Conservation (phyloP, 2,888 invertebrate genomes). For the Luperina testacea region DNA sequence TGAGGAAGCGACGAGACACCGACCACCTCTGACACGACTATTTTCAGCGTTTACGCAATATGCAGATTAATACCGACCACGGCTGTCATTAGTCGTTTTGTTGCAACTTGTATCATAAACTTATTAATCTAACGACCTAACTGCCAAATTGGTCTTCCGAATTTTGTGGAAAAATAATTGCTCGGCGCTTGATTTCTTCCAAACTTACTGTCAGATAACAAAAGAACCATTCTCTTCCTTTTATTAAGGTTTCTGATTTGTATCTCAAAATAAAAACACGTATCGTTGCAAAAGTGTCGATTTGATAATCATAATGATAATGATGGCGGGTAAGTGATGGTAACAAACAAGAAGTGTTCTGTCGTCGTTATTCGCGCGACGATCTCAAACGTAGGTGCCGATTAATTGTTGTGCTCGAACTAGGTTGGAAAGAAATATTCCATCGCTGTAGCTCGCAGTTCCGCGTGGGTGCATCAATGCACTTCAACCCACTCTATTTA, state of each 20-base stretch:
- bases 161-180: not conserved
- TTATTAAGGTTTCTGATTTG: constrained; percentile 6
- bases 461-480: constrained; percentile 79
- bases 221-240: not conserved
- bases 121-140: constrained; percentile 17
- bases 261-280: constrained; percentile 33
- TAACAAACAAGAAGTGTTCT: constrained; percentile 27
- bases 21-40: constrained; percentile 58
- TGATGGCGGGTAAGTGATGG: constrained; percentile 45
- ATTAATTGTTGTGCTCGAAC: constrained; percentile 67
- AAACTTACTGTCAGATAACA: not conserved
- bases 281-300: constrained; percentile 40
- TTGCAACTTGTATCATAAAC: constrained; percentile 20
- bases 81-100: constrained; percentile 35
- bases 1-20: constrained; percentile 49
- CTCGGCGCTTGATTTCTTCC: not conserved
- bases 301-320: constrained; percentile 38
- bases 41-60: constrained; percentile 65
- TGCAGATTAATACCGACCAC: constrained; percentile 25
- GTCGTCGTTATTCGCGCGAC: constrained; percentile 24
- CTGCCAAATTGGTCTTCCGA: not conserved
- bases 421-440: constrained; percentile 69
- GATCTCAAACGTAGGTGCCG: constrained; percentile 9
- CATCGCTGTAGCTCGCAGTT: constrained; percentile 68
- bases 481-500: constrained; percentile 57